phyloP scores from a whole-genome alignment of 2,888 invertebrate genomes.

The Leptarthrus brevirostris region DNA sequence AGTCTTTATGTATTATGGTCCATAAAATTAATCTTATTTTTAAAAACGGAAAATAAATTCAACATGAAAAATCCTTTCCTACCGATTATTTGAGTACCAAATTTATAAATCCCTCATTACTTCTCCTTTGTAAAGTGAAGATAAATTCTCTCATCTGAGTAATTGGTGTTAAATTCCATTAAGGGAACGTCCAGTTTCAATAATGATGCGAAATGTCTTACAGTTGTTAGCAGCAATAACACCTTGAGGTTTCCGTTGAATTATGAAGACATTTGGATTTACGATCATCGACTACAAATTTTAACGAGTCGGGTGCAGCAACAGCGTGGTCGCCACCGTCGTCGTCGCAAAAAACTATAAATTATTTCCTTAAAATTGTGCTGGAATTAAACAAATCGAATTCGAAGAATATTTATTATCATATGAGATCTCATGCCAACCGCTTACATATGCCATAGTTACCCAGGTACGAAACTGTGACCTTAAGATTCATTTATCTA shows the following conservation, averaged over 20 bases:
- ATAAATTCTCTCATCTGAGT: slow-evolving; percentile 20
- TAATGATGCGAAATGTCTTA: slow-evolving; percentile 30
- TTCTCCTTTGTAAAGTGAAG: neutral
- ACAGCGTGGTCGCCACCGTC: slow-evolving; percentile 5
- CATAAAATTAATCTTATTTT: too few relatives aligned
- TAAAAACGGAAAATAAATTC: too few relatives aligned
- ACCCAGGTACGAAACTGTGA: neutral
- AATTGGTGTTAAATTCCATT: slow-evolving; percentile 44
- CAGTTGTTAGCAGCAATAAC: slow-evolving; percentile 30
- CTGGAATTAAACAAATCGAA: slow-evolving; percentile 53
- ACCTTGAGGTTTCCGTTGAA: slow-evolving; percentile 9
- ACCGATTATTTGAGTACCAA: neutral
- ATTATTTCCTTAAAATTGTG: slow-evolving; percentile 52
- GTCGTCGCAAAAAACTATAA: slow-evolving; percentile 48
- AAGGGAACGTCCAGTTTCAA: slow-evolving; percentile 14
- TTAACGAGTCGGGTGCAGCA: slow-evolving; percentile 11
- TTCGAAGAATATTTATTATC: slow-evolving; percentile 49
- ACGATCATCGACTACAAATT: slow-evolving; percentile 50
- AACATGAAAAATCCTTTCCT: too few relatives aligned
- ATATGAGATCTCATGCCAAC: neutral
- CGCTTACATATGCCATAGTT: neutral
- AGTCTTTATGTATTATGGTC: too few relatives aligned
- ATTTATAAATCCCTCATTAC: slow-evolving; percentile 11
- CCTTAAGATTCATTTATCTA: slow-evolving; percentile 42
- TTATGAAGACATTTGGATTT: slow-evolving; percentile 50